Conservation (phyloP, 2,113 vertebrate genomes). For the Scatophagus argus region DNA sequence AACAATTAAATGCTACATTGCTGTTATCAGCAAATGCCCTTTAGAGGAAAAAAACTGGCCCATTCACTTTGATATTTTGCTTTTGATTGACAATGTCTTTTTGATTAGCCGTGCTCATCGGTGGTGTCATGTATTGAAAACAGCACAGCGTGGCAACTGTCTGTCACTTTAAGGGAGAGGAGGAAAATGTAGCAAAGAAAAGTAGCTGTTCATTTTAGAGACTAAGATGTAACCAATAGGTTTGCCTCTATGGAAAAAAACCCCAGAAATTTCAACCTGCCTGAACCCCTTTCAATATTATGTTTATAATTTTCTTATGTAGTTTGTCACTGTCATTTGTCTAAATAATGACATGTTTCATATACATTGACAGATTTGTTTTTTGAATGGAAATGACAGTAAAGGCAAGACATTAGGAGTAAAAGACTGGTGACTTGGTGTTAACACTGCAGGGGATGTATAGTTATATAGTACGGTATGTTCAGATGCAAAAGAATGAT, state of each 20-base stretch:
- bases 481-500: constrained; percentile 38
- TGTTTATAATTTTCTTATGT: not conserved
- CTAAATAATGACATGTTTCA: not conserved
- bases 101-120: constrained; percentile 22
- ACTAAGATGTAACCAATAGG: not conserved
- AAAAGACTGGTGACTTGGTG: too few relatives aligned
- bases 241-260: not conserved
- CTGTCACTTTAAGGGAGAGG: not conserved
- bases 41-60: not conserved
- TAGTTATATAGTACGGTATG: not conserved
- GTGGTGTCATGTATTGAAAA: not conserved
- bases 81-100: constrained; percentile 3
- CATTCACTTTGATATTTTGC: not conserved
- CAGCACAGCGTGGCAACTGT: not conserved
- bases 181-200: not conserved
- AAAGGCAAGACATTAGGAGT: not conserved
- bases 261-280: not conserved
- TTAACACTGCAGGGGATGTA: not conserved
- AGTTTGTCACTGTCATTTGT: not conserved
- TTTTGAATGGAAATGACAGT: not conserved
- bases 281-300: not conserved
- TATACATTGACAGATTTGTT: not conserved
- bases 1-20: not conserved
- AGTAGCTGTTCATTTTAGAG: not conserved
- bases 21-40: not conserved